Evolutionary conservation across 2,113 vertebrate genomes (phyloP).

Genomic region (Varanus komodoensis): DNA sequence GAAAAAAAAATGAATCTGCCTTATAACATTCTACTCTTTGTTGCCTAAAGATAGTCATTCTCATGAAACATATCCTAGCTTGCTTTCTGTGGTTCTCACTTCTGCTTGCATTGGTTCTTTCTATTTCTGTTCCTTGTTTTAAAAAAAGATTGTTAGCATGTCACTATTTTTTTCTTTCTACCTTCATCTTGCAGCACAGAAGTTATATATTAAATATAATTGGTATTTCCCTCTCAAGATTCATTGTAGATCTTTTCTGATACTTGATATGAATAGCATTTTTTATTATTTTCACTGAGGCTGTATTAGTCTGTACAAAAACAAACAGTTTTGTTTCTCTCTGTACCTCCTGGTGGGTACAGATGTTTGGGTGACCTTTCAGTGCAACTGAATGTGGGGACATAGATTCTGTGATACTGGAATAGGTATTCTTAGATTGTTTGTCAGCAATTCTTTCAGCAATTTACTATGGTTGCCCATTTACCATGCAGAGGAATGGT

Average conservation of each 20-base stretch:
- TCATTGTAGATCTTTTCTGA: accelerated
- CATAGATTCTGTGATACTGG: not conserved
- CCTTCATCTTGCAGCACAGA: not conserved
- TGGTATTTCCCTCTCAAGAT: not conserved
- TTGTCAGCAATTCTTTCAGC: not conserved
- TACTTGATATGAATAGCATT: accelerated
- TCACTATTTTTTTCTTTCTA: conserved; percentile 16
- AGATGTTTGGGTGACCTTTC: not conserved
- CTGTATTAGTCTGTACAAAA: not conserved
- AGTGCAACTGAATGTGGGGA: accelerated
- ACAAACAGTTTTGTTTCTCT: conserved; percentile 9
- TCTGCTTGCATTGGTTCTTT: conserved; percentile 26
- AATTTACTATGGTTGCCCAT: not conserved
- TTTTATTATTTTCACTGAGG: conserved; percentile 14
- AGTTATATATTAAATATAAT: not conserved
- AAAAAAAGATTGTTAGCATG: conserved; percentile 33
- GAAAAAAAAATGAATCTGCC: not conserved
- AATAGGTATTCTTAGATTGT: not conserved
- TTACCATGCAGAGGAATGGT: not conserved
- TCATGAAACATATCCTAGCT: conserved; percentile 12
- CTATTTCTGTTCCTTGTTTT: conserved; percentile 55
- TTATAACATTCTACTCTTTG: not conserved
- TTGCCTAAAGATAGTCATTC: conserved; percentile 19
- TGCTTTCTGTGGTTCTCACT: not conserved
- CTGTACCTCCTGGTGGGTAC: not conserved